Conservation (phyloP, 2,113 vertebrate genomes). For the Plotosus lineatus region DNA sequence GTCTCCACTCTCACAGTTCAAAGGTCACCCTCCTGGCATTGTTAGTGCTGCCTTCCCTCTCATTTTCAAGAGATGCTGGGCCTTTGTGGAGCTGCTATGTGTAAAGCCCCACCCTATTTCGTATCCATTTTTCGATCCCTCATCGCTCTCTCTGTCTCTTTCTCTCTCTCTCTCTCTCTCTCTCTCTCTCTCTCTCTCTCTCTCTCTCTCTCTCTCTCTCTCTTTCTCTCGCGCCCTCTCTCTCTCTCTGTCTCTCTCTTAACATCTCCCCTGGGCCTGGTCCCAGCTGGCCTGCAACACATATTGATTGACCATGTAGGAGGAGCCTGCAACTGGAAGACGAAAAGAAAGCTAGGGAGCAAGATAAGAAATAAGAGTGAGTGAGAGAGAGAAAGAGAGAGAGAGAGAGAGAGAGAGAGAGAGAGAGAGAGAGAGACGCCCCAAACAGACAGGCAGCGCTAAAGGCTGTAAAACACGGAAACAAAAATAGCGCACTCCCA, state of each 20-base stretch:
- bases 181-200: conserved; percentile 17
- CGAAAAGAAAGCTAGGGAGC: conserved; percentile 13
- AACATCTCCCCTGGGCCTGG: conserved; percentile 55
- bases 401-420: conserved; percentile 6
- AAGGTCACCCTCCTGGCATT: conserved; percentile 40
- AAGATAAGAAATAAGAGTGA: no score
- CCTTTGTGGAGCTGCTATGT: conserved; percentile 16
- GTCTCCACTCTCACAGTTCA: conserved; percentile 48
- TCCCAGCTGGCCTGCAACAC: conserved; percentile 72
- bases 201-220: conserved; percentile 20
- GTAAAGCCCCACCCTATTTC: background rate
- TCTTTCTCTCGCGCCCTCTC: conserved; percentile 8
- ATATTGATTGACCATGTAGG: conserved; percentile 68
- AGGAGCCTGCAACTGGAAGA: conserved; percentile 44
- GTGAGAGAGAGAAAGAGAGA: conserved; percentile 8
- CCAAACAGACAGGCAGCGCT: conserved; percentile 20
- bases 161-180: conserved; percentile 3
- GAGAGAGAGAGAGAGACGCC: conserved; percentile 3
- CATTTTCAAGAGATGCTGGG: conserved; percentile 14
- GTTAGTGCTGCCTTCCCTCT: conserved; percentile 23
- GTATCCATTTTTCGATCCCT: conserved; percentile 16
- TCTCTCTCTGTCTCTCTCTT: conserved; percentile 13
- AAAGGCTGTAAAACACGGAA: conserved; percentile 41
- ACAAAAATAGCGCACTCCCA: conserved; percentile 43
- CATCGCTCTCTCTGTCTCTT: conserved; percentile 17